Evolutionary conservation across 2,797 vertebrate species (phyloP).

Genomic region (Aphelocoma californica): DNA sequence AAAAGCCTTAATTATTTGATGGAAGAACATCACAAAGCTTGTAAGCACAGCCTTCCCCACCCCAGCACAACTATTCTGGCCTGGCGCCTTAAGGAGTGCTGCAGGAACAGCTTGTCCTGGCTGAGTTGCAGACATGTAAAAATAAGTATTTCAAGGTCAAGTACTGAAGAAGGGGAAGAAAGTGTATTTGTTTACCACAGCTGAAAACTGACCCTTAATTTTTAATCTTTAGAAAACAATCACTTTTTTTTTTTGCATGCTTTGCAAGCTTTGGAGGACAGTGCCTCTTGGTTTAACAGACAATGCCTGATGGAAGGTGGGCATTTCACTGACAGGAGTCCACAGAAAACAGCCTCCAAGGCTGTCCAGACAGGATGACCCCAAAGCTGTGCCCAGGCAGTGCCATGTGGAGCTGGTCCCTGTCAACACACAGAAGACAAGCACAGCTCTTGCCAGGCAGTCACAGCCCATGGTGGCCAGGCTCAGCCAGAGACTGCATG

Average conservation of each 20-base stretch:
- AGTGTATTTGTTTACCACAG: neutral
- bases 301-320: neutral
- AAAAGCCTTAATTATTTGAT: neutral
- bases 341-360: neutral
- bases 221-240: neutral
- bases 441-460: accelerated
- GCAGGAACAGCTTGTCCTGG: neutral
- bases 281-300: neutral
- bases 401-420: accelerated
- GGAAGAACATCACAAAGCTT: neutral
- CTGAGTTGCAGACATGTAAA: neutral
- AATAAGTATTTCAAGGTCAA: conserved; percentile 15
- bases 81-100: neutral
- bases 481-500: neutral
- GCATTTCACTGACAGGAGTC: neutral
- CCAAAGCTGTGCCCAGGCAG: accelerated
- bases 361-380: neutral
- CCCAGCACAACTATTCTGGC: neutral
- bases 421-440: neutral
- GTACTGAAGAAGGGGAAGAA: neutral
- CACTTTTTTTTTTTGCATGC: neutral
- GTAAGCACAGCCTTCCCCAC: neutral
- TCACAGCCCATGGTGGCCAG: accelerated
- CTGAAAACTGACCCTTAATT: neutral
- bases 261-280: neutral